These are phyloP conservation scores for Argya squamiceps DNA, from an alignment of 2,797 vertebrate genomes.

Conservation along the genomic window DNA sequence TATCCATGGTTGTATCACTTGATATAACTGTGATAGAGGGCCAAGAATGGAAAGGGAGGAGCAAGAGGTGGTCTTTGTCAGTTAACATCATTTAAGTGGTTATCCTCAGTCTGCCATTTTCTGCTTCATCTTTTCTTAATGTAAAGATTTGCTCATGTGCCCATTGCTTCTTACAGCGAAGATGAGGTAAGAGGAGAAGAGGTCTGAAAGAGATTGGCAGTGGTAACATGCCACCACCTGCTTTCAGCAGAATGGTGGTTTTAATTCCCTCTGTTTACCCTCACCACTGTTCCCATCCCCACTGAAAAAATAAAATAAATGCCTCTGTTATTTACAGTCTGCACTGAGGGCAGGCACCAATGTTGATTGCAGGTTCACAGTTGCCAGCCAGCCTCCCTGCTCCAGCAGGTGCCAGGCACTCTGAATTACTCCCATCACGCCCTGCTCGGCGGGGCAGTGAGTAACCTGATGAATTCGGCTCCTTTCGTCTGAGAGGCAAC, in stretches of 20 bases:
- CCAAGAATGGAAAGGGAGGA: background rate
- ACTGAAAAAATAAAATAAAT: slow-evolving; percentile 50
- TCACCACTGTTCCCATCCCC: slow-evolving; percentile 36
- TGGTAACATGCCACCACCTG: background rate
- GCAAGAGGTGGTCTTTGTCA: background rate
- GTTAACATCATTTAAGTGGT: background rate
- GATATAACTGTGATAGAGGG: background rate
- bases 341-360: slow-evolving; percentile 81
- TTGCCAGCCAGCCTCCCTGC: slow-evolving; percentile 75
- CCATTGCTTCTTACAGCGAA: background rate
- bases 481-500: slow-evolving; percentile 70
- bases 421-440: slow-evolving; percentile 80
- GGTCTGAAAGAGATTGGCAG: background rate
- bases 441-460: slow-evolving; percentile 81
- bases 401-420: slow-evolving; percentile 94
- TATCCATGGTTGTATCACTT: background rate
- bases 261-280: slow-evolving; percentile 59
- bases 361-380: slow-evolving; percentile 75
- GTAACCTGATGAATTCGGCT: slow-evolving; percentile 77
- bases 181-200: background rate
- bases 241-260: slow-evolving; percentile 13
- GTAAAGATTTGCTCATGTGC: background rate
- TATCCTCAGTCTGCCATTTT: background rate
- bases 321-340: slow-evolving; percentile 82
- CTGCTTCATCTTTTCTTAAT: background rate